phyloP scores from a whole-genome alignment of 2,113 vertebrate genomes.

The Ochotona princeps region DNA sequence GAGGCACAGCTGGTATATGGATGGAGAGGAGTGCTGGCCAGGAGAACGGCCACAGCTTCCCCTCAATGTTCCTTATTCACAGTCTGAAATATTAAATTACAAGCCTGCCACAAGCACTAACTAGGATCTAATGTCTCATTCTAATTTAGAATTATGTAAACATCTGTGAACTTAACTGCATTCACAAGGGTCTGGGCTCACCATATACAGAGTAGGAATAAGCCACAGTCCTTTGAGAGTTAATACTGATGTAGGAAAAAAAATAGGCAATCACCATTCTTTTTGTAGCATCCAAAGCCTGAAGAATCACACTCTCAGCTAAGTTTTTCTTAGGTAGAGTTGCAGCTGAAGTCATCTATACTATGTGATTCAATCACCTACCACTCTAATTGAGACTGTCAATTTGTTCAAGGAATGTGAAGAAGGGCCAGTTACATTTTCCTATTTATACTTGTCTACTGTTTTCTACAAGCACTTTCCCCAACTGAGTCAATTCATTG shows the following conservation, averaged over 20 bases:
- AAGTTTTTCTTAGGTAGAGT: conserved; percentile 3
- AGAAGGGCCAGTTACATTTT: background rate
- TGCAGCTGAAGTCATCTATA: background rate
- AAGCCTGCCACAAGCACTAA: background rate
- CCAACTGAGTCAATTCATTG: background rate
- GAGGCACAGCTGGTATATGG: background rate
- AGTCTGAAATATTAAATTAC: background rate
- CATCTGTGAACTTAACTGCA: background rate
- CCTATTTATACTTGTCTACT: background rate
- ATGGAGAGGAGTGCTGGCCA: background rate
- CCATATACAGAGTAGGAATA: background rate
- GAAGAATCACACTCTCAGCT: background rate
- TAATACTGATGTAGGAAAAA: background rate
- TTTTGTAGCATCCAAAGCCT: background rate
- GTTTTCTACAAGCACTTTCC: background rate
- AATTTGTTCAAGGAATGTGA: background rate
- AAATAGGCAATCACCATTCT: background rate
- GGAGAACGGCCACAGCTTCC: background rate
- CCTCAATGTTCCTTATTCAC: background rate
- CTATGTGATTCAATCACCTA: background rate
- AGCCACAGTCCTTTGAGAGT: background rate
- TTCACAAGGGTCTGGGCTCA: background rate
- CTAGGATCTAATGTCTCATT: background rate
- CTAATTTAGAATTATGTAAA: background rate
- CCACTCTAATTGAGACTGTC: background rate